A percentile compares a stretch with the other conserved stretches of the same genome.
Evolutionary conservation across 2,113 vertebrate genomes (phyloP).

Genomic region (Tetrax tetrax): DNA sequence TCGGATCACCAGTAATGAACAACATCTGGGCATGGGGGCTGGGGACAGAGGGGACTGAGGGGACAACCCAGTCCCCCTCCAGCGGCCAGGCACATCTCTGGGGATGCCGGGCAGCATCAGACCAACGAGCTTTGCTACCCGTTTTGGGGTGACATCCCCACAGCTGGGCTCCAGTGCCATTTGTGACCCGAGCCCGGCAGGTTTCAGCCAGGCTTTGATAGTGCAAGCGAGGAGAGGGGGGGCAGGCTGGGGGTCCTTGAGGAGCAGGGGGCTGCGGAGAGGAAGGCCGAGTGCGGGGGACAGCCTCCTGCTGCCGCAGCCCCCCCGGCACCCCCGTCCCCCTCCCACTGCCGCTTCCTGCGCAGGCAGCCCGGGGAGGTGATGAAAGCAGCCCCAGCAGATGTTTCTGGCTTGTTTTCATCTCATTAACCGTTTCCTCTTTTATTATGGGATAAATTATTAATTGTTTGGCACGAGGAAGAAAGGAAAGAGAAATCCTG

Average conservation of each 20-base stretch:
- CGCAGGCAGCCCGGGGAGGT: conserved; percentile 2
- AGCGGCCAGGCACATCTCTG: neutral
- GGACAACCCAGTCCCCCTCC: neutral
- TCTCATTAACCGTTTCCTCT: conserved; percentile 70
- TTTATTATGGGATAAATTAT: conserved; percentile 74
- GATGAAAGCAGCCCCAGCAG: conserved; percentile 72
- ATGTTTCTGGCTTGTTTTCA: conserved; percentile 73
- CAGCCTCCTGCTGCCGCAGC: neutral
- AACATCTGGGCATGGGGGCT: neutral
- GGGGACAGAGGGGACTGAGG: neutral
- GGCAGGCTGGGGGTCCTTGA: neutral
- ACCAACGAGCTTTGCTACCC: neutral
- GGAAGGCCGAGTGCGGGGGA: neutral
- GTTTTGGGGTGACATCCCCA: neutral
- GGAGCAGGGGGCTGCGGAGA: fast-evolving
- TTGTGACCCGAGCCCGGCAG: fast-evolving
- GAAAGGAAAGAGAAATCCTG: conserved; percentile 64
- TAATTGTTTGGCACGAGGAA: conserved; percentile 48
- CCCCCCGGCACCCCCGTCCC: neutral
- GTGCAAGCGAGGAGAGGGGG: neutral
- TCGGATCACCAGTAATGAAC: neutral
- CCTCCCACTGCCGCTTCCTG: conserved; percentile 34
- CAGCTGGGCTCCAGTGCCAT: fast-evolving
- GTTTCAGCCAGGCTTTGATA: neutral
- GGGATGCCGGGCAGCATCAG: neutral